Evolutionary conservation across 2,888 invertebrate species (phyloP).

Genomic region (Hydriomena furcata): DNA sequence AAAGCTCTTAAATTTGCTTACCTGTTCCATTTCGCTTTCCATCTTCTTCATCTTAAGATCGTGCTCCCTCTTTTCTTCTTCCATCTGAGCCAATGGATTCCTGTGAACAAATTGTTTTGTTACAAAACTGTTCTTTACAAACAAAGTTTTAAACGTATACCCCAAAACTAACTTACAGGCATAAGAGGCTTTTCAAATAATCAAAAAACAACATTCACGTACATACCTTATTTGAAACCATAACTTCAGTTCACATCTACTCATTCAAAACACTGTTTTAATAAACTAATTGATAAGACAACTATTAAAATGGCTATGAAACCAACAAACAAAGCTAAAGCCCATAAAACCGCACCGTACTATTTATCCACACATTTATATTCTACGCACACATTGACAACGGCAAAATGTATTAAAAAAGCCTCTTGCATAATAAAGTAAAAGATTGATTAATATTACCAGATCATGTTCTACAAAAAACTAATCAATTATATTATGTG

Average conservation of each 20-base stretch:
- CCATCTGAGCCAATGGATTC: constrained; percentile 99
- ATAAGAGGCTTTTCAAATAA: background rate
- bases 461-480: background rate
- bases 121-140: constrained; percentile 11
- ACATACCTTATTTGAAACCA: constrained; percentile 10
- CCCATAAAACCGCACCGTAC: background rate
- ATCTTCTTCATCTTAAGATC: constrained; percentile 99
- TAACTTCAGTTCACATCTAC: background rate
- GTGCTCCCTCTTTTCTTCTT: constrained; percentile 98
- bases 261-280: background rate
- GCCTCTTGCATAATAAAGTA: background rate
- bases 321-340: constrained; percentile 6
- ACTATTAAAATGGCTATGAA: background rate
- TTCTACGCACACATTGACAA: background rate
- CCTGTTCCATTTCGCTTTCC: constrained; percentile 99
- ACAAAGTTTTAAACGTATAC: background rate
- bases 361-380: constrained; percentile 3
- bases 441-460: background rate
- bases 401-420: background rate
- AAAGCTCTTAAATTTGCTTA: no score
- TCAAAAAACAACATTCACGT: constrained; percentile 1
- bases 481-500: background rate
- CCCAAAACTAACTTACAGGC: background rate
- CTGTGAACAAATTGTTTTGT: constrained; percentile 73
- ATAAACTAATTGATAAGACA: background rate